These are phyloP conservation scores for Aphelenchoides avenae DNA, from an alignment of 1,140 invertebrate species.

Conservation along the genomic window DNA sequence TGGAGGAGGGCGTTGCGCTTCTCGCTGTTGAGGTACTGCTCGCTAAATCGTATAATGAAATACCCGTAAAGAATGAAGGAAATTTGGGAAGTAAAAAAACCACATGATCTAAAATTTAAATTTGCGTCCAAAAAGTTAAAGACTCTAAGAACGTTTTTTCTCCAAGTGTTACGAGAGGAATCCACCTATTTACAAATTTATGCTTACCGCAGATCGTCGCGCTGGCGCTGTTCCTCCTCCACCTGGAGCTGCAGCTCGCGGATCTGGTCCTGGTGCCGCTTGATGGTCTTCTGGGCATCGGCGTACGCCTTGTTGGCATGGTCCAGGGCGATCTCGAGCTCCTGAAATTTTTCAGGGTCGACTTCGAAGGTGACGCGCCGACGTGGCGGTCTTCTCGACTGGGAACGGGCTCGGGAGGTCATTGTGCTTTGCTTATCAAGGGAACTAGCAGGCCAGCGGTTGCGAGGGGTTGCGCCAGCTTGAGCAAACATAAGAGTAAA, in stretches of 20 bases:
- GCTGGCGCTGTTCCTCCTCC: constrained; percentile 92
- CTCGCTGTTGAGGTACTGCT: constrained; percentile 84
- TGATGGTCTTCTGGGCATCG: constrained; percentile 98
- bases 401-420: no score
- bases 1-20: constrained; percentile 76
- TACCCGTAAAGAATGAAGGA: not conserved
- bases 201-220: constrained; percentile 72
- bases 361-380: not conserved
- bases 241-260: constrained; percentile 76
- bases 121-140: no score
- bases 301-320: constrained; percentile 94
- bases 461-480: no score
- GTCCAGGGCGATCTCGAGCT: constrained; percentile 95
- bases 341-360: no score
- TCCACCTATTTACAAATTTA: no score
- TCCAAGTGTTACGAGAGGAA: no score
- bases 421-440: no score
- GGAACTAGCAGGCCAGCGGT: no score
- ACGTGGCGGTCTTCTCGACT: not conserved
- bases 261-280: constrained; percentile 89
- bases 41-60: constrained; percentile 64
- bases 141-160: no score
- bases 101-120: constrained; percentile 6
- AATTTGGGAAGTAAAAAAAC: not conserved
- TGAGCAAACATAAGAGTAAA: no score